Percentiles rank a stretch among this genome's conserved stretches.
These are phyloP conservation scores for Paramormyrops hopkinsi DNA, from an alignment of 2,797 vertebrate genomes.

Conservation along the genomic window DNA sequence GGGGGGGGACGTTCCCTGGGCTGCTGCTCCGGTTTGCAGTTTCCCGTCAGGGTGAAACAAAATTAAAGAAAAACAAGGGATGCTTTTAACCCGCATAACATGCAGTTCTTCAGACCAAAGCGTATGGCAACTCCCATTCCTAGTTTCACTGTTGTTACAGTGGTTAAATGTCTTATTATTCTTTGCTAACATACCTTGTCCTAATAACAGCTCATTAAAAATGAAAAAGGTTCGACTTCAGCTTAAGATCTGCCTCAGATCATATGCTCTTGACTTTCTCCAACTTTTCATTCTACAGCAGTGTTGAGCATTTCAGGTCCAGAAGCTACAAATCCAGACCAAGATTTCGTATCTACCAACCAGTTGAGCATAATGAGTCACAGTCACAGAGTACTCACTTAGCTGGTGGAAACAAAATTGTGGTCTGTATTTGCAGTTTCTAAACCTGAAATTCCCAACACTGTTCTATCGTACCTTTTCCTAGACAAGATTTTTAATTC, in stretches of 20 bases:
- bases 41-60: slow-evolving; percentile 7
- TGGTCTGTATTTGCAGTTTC: background rate
- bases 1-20: slow-evolving; percentile 15
- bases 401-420: background rate
- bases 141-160: background rate
- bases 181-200: background rate
- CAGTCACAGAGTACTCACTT: background rate
- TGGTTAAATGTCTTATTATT: background rate
- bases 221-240: background rate
- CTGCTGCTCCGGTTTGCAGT: slow-evolving; percentile 19
- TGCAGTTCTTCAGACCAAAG: background rate
- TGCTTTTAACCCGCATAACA: slow-evolving; percentile 10
- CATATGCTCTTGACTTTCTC: background rate
- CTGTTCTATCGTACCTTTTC: background rate
- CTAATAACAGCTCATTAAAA: background rate
- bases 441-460: background rate
- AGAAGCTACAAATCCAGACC: background rate
- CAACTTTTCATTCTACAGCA: background rate
- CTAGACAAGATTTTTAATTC: background rate
- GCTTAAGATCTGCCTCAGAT: background rate
- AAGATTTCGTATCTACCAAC: background rate
- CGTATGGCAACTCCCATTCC: slow-evolving; percentile 12
- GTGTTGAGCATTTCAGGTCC: background rate
- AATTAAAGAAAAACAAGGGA: slow-evolving; percentile 14
- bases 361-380: background rate